phyloP scores from a whole-genome alignment of 2,797 vertebrate genomes.

The Falco biarmicus region DNA sequence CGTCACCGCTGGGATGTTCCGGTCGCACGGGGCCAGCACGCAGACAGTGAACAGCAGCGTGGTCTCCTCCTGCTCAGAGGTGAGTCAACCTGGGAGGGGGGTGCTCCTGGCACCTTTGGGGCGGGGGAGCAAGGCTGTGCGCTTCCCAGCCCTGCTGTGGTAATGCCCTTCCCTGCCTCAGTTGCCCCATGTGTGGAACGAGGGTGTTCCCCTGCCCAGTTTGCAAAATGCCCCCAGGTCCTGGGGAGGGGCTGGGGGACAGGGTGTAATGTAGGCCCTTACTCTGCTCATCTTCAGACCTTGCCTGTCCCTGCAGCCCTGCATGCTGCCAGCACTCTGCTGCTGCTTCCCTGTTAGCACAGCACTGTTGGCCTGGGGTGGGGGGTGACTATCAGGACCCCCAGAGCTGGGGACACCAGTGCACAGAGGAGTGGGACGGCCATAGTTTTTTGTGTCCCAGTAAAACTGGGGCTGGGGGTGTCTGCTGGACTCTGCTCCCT shows the following conservation, averaged over 20 bases:
- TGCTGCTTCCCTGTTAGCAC: neutral
- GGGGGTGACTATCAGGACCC: fast-evolving
- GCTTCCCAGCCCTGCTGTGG: fast-evolving
- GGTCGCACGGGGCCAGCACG: conserved; percentile 84
- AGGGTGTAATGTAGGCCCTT: neutral
- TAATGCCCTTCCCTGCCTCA: fast-evolving
- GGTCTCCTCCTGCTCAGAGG: conserved; percentile 88
- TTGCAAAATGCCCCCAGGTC: neutral
- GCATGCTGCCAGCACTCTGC: neutral
- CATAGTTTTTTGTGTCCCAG: fast-evolving
- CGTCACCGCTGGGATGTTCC: conserved; percentile 85
- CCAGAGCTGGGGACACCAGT: neutral
- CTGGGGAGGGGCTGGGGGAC: neutral
- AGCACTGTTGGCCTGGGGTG: neutral
- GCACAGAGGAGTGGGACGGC: neutral
- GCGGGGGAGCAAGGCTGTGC: fast-evolving
- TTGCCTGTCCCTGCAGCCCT: neutral
- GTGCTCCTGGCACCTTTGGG: fast-evolving
- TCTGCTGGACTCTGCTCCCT: too few species aligned
- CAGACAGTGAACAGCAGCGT: conserved; percentile 79
- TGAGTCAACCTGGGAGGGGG: conserved; percentile 55
- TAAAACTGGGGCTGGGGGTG: neutral
- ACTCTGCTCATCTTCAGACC: neutral
- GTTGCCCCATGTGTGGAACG: fast-evolving
- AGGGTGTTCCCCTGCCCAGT: neutral